Base-by-base conservation (phyloP, 2,888 invertebrate species). In the Matsumyia berberina region DNA sequence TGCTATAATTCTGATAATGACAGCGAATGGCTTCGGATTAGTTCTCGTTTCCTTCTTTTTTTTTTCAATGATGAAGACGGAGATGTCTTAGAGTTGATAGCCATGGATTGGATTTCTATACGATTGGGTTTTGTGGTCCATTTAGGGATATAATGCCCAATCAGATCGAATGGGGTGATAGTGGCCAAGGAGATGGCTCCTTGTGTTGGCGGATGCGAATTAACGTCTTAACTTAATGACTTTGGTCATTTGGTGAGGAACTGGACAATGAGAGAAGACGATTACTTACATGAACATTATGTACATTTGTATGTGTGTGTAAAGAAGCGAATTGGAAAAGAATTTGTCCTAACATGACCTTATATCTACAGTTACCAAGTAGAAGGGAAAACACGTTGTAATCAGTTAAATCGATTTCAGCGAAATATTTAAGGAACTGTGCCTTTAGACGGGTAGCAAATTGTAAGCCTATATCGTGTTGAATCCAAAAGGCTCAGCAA, bases 1-100 rank as follows among this genome's bases (percentile, higher is more conserved):
- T 69, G 69, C 64, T 64, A 80, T 79, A 80, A 80, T 79, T 85
- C 80, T 74, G 69, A 85, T 79, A 79, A 85, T 70, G 79, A 85
- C 83, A 64, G 64, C 37, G 33, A 74, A 80, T 80, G 83, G 80
- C 35, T 62, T 67, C 39, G 53, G 66, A 79, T 62, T 67, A 67
- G 67, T 67, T 24, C 24, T 24, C 24, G n/a, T n/a, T n/a, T 24
- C 24, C 24, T 4, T n/a, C n/a, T n/a, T n/a, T n/a, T n/a, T n/a
- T n/a, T 78, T 73, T 67, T 35, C 51, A 42, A 66, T 66, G 62
- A 79, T 60, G 72, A 53, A 42, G 35, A 42, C 33, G 33, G 55
- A 60, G 82, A 72, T 78, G 42, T 15, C 15, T 24, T n/a, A 33
- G 33, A 46, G 60, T 60, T 70, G 77, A 81, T 78, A 60, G 69